Evolutionary conservation across 2,888 invertebrate genomes (phyloP), one percentile per base, ranked within the genome.

Genomic region (Gortyna flavago): DNA sequence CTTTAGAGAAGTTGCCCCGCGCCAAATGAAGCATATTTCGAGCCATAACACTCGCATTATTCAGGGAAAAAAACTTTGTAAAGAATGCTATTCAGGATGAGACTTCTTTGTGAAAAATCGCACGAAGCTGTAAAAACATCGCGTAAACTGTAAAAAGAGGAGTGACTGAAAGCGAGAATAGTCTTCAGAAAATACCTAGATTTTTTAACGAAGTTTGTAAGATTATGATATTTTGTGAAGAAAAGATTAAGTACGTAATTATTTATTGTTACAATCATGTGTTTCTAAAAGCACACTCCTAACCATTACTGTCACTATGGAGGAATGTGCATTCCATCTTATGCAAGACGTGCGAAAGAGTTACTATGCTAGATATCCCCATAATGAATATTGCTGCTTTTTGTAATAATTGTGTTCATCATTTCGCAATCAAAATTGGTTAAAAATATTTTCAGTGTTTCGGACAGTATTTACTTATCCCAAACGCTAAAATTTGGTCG

Each of bases 11-110:
- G 93, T 95, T 95, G 94, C 91, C 88, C 91, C 92, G 94, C 94
- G 94, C 95, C 96, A 96, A 96, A 96, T 96, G 96, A 96, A 96
- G 93, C 96, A 95, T 96, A 96, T 96, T 96, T 94, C 94, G 94
- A 90, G 91, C 94, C 95, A 95, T 96, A 96, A 95, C 96, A 95
- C 94, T 94, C 94, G 92, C 95, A 96, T 96, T 96, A 96, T 95
- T 95, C 96, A 95, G 86, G 86, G 86, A 90, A 75, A 77, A 90
- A 93, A 93, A 91, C 88, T 86, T 81, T 18, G 65, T 41, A 89
- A 90, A 91, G 79, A 88, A 70, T 41, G 35, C 79, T 83, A 83
- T 72, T 84, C 41, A 84, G 51, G 62, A 65, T 0, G 69, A 87
- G 88, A 88, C 79, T 64, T 70, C 6, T 66, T 59, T 57, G 25